Base-by-base conservation (phyloP, 2,113 vertebrate genomes). In the Rhagologus leucostigma region DNA sequence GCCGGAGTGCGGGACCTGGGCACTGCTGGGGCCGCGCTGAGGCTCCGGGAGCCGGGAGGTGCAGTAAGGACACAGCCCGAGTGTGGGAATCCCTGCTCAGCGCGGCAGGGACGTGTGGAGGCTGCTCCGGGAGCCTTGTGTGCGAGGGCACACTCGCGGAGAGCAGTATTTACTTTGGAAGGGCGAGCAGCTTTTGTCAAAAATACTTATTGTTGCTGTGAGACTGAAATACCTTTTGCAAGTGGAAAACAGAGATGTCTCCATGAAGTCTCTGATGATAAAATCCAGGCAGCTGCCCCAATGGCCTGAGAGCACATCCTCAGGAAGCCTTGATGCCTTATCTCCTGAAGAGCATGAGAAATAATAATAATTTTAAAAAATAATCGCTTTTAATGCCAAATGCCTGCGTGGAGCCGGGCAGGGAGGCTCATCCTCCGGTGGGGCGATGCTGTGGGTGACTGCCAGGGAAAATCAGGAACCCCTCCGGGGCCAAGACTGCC, bases 151-250 rank as follows among this genome's bases (percentile, higher is more conserved):
- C 49, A 8, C 22, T n/a, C n/a, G 16, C 76, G 76, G 87, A 64
- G 70, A 87, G 55, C 49, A 3, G 56, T 98, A 90, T 98, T 98
- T 98, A 97, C 93, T 97, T 98, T 98, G 98, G 98, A 98, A 98
- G 73, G 69, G 59, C 27, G 3, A 16, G 52, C 44, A 35, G 96
- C 97, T 97, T 98, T 98, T 98, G 96, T 98, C 97, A 96, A 24
- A 97, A 83, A 85, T 69, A 46, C 95, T 96, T 91, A 97, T 97
- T 98, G 97, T 98, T 97, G 96, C 94, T 39, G 84, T 94, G 95
- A 98, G 95, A 96, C 96, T 93, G 93, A 97, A 98, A 97, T 98
- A 98, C 97, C 97, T 97, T 94, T 97, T 90, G 96, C 96, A 92
- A 97, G 95, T 98, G 97, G 97, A 98, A 98, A 97, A 96, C 75